phyloP scores from a whole-genome alignment of 2,113 vertebrate species.

The Amphiprion percula region DNA sequence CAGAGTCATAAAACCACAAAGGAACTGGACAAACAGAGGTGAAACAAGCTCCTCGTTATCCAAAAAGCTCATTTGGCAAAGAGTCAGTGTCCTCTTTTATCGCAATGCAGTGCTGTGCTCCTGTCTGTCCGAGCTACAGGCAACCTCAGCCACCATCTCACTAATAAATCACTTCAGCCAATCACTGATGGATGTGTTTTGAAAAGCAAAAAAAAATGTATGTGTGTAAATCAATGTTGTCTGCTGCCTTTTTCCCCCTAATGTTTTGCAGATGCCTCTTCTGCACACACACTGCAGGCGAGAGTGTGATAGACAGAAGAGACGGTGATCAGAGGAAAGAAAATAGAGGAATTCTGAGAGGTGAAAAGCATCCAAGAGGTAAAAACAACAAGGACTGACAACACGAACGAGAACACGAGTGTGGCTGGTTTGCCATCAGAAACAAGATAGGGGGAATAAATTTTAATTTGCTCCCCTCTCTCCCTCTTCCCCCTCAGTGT shows the following conservation, averaged over 20 bases:
- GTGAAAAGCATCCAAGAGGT: neutral
- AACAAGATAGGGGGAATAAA: conserved; percentile 59
- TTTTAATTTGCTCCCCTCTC: conserved; percentile 65
- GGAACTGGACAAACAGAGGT: conserved; percentile 34
- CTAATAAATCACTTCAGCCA: conserved; percentile 62
- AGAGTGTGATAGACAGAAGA: conserved; percentile 14
- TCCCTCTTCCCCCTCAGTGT: neutral
- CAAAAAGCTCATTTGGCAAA: conserved; percentile 63
- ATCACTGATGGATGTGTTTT: conserved; percentile 62
- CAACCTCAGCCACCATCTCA: conserved; percentile 22
- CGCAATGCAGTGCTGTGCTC: conserved; percentile 44
- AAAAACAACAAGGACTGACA: conserved; percentile 11
- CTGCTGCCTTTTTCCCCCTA: conserved; percentile 26
- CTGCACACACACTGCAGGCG: conserved; percentile 1
- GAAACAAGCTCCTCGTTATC: conserved; percentile 39
- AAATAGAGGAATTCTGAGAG: neutral
- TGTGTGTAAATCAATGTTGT: conserved; percentile 61
- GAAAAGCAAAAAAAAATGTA: conserved; percentile 24
- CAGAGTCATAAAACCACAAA: conserved; percentile 30
- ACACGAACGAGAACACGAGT: conserved; percentile 9
- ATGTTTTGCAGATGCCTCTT: conserved; percentile 55
- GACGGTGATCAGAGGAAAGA: conserved; percentile 11
- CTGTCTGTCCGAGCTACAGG: conserved; percentile 25
- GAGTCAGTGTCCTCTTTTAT: conserved; percentile 47
- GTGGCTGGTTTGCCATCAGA: conserved; percentile 46